These are phyloP conservation scores for Lithobates sylvaticus DNA, from an alignment of 2,797 vertebrate species.

Conservation along the genomic window DNA sequence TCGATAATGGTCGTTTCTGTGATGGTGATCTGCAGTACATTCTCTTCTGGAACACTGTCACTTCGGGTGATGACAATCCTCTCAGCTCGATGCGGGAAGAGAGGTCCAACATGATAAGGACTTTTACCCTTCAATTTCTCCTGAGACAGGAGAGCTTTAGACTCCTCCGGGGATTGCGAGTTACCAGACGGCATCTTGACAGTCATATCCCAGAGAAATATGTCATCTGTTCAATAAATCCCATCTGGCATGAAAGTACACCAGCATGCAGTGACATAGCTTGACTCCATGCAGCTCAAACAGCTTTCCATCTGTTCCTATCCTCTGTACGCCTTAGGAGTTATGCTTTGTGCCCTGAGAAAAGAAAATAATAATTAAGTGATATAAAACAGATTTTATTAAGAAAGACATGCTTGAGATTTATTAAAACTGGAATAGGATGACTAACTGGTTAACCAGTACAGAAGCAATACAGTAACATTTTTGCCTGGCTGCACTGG, in stretches of 20 bases:
- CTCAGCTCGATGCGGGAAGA: constrained; percentile 79
- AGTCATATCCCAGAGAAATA: background rate
- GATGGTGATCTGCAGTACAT: constrained; percentile 89
- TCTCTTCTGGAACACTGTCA: constrained; percentile 84
- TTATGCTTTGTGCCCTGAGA: background rate
- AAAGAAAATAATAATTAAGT: background rate
- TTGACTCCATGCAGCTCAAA: constrained; percentile 41
- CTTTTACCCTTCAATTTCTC: constrained; percentile 69
- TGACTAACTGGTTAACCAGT: background rate
- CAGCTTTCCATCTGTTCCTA: background rate
- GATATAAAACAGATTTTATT: background rate
- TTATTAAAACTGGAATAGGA: background rate
- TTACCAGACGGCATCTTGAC: constrained; percentile 66
- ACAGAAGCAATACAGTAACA: background rate
- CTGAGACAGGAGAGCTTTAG: constrained; percentile 28
- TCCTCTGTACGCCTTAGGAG: background rate
- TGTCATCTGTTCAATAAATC: constrained; percentile 6
- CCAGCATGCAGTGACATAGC: constrained; percentile 17
- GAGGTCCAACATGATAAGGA: constrained; percentile 72
- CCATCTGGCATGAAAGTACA: fast-evolving
- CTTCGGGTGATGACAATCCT: constrained; percentile 82
- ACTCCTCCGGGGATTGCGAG: background rate
- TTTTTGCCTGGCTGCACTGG: too few relatives aligned
- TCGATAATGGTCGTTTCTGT: constrained; percentile 93
- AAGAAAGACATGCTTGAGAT: background rate